A percentile compares a stretch with the other conserved stretches of the same genome.
These are phyloP conservation scores for Tauraco erythrolophus DNA, from an alignment of 2,113 vertebrate genomes.

Conservation along the genomic window DNA sequence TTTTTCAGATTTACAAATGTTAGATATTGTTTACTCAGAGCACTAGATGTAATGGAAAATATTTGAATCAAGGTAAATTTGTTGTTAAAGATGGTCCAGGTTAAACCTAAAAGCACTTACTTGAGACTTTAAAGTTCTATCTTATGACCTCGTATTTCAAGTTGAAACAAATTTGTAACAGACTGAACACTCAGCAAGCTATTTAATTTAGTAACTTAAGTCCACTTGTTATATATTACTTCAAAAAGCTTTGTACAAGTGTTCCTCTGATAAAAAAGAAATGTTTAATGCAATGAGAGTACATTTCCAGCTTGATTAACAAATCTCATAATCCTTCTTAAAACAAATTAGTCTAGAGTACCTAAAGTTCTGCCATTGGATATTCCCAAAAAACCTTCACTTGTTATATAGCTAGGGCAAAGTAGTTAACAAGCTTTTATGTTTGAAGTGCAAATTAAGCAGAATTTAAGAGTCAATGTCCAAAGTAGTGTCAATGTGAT, in stretches of 20 bases:
- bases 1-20: neutral
- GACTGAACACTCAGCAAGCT: neutral
- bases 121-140: neutral
- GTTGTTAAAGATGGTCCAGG: neutral
- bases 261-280: neutral
- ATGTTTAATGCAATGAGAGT: neutral
- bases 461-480: neutral
- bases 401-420: neutral
- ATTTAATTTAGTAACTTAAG: neutral
- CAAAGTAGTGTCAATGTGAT: neutral
- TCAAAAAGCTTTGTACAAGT: neutral
- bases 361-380: neutral
- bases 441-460: slow-evolving; percentile 37
- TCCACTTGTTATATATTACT: neutral
- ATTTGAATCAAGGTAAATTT: neutral
- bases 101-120: neutral
- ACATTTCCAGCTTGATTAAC: slow-evolving; percentile 18
- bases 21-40: neutral
- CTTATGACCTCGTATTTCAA: neutral
- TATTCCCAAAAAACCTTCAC: neutral
- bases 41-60: neutral
- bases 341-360: neutral
- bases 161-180: neutral
- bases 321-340: neutral
- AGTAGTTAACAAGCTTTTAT: neutral